phyloP scores from a whole-genome alignment of 2,888 invertebrate genomes.

The Drosophila eohydei region DNA sequence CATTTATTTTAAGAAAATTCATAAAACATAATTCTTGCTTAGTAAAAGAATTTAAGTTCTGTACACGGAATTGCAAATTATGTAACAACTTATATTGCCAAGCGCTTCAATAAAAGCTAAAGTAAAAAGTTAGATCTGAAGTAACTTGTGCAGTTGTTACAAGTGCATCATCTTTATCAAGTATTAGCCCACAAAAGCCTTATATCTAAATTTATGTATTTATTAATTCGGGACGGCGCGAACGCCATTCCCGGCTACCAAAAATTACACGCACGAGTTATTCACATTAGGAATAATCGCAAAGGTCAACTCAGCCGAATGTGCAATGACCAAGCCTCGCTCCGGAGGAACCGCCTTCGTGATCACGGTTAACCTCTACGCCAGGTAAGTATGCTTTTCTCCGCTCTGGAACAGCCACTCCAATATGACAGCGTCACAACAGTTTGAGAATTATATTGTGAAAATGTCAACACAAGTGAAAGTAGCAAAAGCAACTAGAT shows the following conservation, averaged over 20 bases:
- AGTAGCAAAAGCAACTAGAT: constrained; percentile 16
- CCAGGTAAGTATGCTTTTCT: constrained; percentile 71
- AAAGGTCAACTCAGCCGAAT: constrained; percentile 71
- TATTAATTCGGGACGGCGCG: constrained; percentile 66
- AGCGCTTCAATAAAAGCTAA: no score
- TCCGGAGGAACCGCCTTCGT: constrained; percentile 78
- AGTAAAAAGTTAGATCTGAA: no score
- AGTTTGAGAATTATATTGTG: constrained; percentile 39
- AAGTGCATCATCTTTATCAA: no score
- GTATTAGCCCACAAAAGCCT: no score
- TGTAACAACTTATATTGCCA: no score
- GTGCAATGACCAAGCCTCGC: constrained; percentile 77
- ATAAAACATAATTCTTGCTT: no score
- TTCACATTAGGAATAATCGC: constrained; percentile 78
- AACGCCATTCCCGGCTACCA: constrained; percentile 77
- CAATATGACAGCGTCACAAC: constrained; percentile 6
- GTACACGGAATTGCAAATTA: no score
- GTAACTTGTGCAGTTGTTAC: background rate
- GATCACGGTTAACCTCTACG: constrained; percentile 79
- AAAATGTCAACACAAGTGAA: background rate
- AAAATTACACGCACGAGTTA: constrained; percentile 75
- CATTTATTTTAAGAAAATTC: no score
- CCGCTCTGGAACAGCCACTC: constrained; percentile 11
- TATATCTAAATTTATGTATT: constrained; percentile 15
- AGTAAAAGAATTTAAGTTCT: no score